These are phyloP conservation scores for Labeo rohita DNA, from an alignment of 2,113 vertebrate genomes.

Conservation along the genomic window DNA sequence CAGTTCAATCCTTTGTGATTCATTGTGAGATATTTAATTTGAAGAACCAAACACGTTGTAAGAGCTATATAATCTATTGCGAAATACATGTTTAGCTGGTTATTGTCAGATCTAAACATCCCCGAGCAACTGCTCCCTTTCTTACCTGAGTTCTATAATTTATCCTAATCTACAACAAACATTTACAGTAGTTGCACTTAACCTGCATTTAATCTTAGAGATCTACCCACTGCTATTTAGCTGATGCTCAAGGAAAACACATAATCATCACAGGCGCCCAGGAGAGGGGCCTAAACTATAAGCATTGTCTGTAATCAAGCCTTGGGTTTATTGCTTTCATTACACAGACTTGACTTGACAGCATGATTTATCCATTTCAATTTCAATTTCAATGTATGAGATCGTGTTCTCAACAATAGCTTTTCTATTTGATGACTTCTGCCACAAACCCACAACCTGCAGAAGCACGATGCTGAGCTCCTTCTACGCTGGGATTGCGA, in stretches of 20 bases:
- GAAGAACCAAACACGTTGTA: background rate
- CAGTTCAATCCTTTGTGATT: background rate
- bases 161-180: slow-evolving; percentile 12
- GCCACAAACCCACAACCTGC: slow-evolving; percentile 18
- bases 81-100: background rate
- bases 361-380: slow-evolving; percentile 35
- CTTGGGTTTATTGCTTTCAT: slow-evolving; percentile 39
- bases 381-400: background rate
- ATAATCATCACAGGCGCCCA: slow-evolving; percentile 40
- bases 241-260: background rate
- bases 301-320: slow-evolving; percentile 41
- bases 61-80: background rate
- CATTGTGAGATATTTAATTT: background rate
- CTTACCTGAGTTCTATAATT: background rate
- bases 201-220: background rate
- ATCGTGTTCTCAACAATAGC: slow-evolving; percentile 4
- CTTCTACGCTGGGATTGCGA: background rate
- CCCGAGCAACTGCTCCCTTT: slow-evolving; percentile 4
- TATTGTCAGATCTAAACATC: slow-evolving; percentile 18
- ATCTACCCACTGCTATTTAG: slow-evolving; percentile 30
- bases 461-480: background rate
- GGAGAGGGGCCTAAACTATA: slow-evolving; percentile 27
- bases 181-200: slow-evolving; percentile 16
- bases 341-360: slow-evolving; percentile 38
- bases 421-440: slow-evolving; percentile 3